These are phyloP conservation scores for Megalonaias nervosa DNA, from an alignment of 1,140 invertebrate genomes.

Conservation along the genomic window DNA sequence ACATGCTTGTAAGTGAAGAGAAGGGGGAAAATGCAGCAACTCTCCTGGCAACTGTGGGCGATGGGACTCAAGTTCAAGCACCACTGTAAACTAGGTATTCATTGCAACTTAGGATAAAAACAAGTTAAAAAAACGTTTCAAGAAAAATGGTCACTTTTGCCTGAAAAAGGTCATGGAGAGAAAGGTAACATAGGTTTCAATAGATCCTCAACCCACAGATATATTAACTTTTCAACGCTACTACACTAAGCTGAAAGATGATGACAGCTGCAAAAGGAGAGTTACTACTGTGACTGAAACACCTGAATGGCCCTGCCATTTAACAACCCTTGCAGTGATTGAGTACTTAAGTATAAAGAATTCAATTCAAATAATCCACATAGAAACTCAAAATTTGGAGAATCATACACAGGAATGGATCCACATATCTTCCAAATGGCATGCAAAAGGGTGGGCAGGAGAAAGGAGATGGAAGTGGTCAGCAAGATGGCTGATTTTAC, in stretches of 20 bases:
- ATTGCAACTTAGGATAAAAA: not conserved
- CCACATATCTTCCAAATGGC: conserved; percentile 2
- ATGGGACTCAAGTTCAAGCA: not conserved
- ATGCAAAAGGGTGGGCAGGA: not conserved
- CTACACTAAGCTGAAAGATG: no score
- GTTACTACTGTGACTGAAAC: not conserved
- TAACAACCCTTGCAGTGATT: no score
- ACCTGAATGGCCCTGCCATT: not conserved
- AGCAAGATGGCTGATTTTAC: not conserved
- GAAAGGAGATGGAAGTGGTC: not conserved
- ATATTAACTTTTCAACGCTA: no score
- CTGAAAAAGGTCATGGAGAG: conserved; percentile 8
- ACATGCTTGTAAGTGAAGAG: no score
- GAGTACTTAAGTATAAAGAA: not conserved
- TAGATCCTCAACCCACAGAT: no score
- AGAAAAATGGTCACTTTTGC: no score
- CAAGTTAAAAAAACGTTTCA: not conserved
- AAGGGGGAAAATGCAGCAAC: not conserved
- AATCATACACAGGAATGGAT: conserved; percentile 2
- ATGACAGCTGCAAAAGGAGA: conserved; percentile 2
- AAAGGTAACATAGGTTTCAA: no score
- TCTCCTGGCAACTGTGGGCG: not conserved
- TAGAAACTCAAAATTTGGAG: conserved; percentile 11
- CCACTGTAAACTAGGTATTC: not conserved
- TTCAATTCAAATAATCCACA: not conserved